These are phyloP conservation scores for Eucera pruinosa DNA, from an alignment of 2,888 invertebrate species.

Conservation along the genomic window DNA sequence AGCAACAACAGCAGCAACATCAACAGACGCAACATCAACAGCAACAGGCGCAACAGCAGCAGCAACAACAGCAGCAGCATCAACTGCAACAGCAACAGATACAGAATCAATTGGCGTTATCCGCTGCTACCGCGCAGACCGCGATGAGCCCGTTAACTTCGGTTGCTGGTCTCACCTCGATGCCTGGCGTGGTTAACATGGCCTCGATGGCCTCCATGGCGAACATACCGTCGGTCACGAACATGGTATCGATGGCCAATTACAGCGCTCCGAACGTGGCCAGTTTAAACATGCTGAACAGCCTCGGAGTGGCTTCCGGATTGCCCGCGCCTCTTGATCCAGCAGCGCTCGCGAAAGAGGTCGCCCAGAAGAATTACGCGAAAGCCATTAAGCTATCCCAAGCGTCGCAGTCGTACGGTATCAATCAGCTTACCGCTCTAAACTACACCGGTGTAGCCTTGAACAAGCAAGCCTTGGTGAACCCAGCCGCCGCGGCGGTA, in stretches of 20 bases:
- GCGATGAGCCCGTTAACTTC: slow-evolving; percentile 80
- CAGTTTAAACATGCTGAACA: slow-evolving; percentile 76
- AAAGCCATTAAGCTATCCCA: slow-evolving; percentile 89
- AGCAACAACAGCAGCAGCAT: slow-evolving; percentile 85
- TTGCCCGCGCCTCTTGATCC: slow-evolving; percentile 84
- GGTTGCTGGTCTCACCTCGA: slow-evolving; percentile 76
- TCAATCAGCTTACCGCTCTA: slow-evolving; percentile 87
- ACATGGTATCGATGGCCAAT: slow-evolving; percentile 72
- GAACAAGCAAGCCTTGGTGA: slow-evolving; percentile 87
- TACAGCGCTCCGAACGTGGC: slow-evolving; percentile 74
- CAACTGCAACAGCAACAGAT: slow-evolving; percentile 84
- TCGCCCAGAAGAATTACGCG: slow-evolving; percentile 93
- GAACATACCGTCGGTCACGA: slow-evolving; percentile 72
- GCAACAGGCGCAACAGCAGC: slow-evolving; percentile 67
- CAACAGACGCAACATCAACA: slow-evolving; percentile 62
- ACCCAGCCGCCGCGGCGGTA: slow-evolving; percentile 75
- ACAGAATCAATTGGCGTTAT: slow-evolving; percentile 64
- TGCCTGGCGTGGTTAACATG: slow-evolving; percentile 73
- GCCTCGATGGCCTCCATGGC: slow-evolving; percentile 75
- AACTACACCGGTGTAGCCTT: slow-evolving; percentile 90
- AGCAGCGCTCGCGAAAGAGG: slow-evolving; percentile 90
- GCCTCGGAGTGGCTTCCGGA: slow-evolving; percentile 67
- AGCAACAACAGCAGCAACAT: slow-evolving; percentile 83
- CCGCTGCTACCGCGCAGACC: slow-evolving; percentile 63
- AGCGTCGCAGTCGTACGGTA: slow-evolving; percentile 72